Evolutionary conservation across 2,888 invertebrate species (phyloP), one percentile per base, ranked within the genome.

Genomic region (Nymphalis c-album): DNA sequence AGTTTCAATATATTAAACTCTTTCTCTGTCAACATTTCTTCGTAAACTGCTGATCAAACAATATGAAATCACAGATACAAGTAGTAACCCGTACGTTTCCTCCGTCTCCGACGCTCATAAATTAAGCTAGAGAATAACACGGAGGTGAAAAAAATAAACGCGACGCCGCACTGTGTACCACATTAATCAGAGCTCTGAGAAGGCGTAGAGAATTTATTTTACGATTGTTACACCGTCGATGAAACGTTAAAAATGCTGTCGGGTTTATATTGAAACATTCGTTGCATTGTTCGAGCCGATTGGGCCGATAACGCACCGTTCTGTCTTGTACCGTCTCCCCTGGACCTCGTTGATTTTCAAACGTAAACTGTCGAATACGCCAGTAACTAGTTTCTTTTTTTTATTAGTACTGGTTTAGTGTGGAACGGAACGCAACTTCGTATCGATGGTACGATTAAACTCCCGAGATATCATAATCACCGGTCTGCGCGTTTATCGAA

Each of bases 181-280:
- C 91, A 91, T 92, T 91, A 92, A 92, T 92, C 92, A 92, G 90
- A 85, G 83, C 87, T 85, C 80, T 85, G 88, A 88, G 90, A 89
- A 90, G 90, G 91, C 90, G 91, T 88, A 90, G 86, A 88, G 90
- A 90, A 92, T 91, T 91, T 91, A 90, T 91, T 91, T 90, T 86
- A 91, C 91, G 91, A 91, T 91, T 91, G 91, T 91, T 88, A 88
- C 89, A 90, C 81, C 84, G 84, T 81, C 91, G 91, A 90, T 88
- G 91, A 91, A 91, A 91, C 91, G 88, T 90, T 91, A 90, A 91
- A 91, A 91, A 91, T 89, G 88, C 89, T 90, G 90, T 91, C 87
- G 88, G 85, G 79, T 85, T 81, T 89, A 88, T 90, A 90, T 90
- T 90, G 90, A 91, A 91, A 91, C 91, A 90, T 91, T 90, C 85